These are phyloP conservation scores for Epinephelus fuscoguttatus DNA, from an alignment of 2,113 vertebrate genomes.

Conservation along the genomic window DNA sequence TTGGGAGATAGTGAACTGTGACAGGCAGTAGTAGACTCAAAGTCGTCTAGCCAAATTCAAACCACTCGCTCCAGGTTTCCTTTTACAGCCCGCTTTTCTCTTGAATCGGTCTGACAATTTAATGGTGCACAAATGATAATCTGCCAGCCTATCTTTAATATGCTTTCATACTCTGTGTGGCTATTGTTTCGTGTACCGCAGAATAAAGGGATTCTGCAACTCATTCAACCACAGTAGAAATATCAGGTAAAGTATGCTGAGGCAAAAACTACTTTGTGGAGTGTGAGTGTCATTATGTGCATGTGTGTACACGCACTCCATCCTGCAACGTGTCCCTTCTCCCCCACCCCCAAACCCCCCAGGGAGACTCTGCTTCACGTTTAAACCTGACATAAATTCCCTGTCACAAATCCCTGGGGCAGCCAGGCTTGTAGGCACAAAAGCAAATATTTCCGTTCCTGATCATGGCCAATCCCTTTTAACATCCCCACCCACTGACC, in stretches of 20 bases:
- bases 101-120: conserved; percentile 69
- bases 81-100: conserved; percentile 60
- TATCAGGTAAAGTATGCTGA: conserved; percentile 23
- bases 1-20: conserved; percentile 79
- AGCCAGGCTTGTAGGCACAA: conserved; percentile 82
- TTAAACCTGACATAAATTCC: conserved; percentile 85
- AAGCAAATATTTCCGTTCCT: conserved; percentile 89
- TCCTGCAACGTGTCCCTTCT: neutral
- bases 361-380: conserved; percentile 61
- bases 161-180: conserved; percentile 40
- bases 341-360: conserved; percentile 10
- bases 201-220: conserved; percentile 30
- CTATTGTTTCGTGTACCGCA: conserved; percentile 40
- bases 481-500: conserved; percentile 79
- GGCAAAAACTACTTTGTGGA: conserved; percentile 34
- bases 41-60: conserved; percentile 68
- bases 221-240: conserved; percentile 31
- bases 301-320: conserved; percentile 13
- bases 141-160: conserved; percentile 59
- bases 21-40: conserved; percentile 69
- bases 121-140: conserved; percentile 71
- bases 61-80: conserved; percentile 61
- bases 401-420: conserved; percentile 83
- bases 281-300: conserved; percentile 32
- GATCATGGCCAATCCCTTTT: conserved; percentile 82